Base-by-base conservation (phyloP, 2,888 invertebrate species). In the Xanthorhoe spadicearia region DNA sequence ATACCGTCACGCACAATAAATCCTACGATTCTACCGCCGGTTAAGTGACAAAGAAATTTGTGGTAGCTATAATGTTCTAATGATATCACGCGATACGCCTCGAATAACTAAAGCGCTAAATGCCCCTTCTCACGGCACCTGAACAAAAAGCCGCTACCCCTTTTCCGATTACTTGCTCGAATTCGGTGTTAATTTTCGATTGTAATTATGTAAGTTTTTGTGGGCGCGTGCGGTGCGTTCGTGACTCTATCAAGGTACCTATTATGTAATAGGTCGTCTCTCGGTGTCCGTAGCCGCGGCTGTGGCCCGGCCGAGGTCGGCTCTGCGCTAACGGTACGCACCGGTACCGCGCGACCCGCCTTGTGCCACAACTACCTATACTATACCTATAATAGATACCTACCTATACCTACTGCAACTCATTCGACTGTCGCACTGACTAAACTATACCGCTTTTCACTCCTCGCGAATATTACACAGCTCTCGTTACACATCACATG, bases 1-100 rank as follows among this genome's bases (percentile, higher is more conserved):
- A 74, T 77, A 76, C 75, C 81, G 83, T 84, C 81, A 84, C 83
- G 86, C 83, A 81, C 82, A 78, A 83, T 84, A 85, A 84, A 83
- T 76, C 81, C 75, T 76, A 79, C 84, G 78, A 83, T 83, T 80
- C 80, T 80, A 80, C 79, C 75, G 79, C 77, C 81, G 78, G 82
- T 81, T 84, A 83, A 86, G 86, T 86, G 88, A 88, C 88, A 87
- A 87, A 86, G 85, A 84, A 84, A 86, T 86, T 86, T 85, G 85
- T 87, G 83, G 83, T 78, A 83, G 83, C 83, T 78, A 83, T 85
- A 86, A 85, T 83, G 81, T 78, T 85, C 79, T 88, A 85, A 85
- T 87, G 85, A 83, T 84, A 84, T 84, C 87, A 86, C 86, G 87
- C 87, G 84, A 87, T 83, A 77, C 80, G 78, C 79, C 80, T 81